Percentiles rank a stretch among this genome's conserved stretches.
Evolutionary conservation across 1,140 invertebrate species (phyloP).

Genomic region (Trachymyrmex septentrionalis): DNA sequence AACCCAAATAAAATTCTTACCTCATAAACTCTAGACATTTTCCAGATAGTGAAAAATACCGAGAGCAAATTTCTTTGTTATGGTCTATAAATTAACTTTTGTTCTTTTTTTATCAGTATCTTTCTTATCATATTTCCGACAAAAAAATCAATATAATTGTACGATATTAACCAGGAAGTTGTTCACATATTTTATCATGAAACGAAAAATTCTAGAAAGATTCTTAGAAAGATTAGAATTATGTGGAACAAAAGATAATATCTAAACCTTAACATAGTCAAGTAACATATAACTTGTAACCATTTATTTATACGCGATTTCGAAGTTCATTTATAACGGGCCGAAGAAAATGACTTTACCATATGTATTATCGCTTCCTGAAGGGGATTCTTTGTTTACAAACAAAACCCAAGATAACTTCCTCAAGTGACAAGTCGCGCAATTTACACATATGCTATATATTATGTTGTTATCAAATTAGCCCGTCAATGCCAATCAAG

Average conservation of each 20-base stretch:
- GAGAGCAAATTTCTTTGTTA: not conserved
- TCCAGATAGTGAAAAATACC: not conserved
- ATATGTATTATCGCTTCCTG: not conserved
- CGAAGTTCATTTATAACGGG: not conserved
- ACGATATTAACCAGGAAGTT: not conserved
- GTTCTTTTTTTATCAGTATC: slow-evolving; percentile 32
- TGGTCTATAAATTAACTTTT: slow-evolving; percentile 33
- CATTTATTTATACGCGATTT: not conserved
- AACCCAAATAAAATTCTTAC: not conserved
- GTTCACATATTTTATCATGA: not conserved
- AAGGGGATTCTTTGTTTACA: slow-evolving; percentile 65
- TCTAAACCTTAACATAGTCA: not conserved
- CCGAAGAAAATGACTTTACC: not conserved
- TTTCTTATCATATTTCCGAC: not conserved
- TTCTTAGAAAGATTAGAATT: not conserved
- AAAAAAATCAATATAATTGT: slow-evolving; percentile 24
- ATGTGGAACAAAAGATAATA: not conserved
- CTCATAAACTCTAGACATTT: not conserved
- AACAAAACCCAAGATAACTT: slow-evolving; percentile 64
- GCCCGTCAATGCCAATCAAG: not conserved
- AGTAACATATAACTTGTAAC: not conserved
- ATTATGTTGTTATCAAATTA: slow-evolving; percentile 14
- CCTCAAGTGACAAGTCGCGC: not conserved
- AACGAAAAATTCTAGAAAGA: not conserved
- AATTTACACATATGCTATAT: slow-evolving; percentile 10